Evolutionary conservation across 2,797 vertebrate species (phyloP), one percentile per base, ranked within the genome.

Genomic region (Microchirus variegatus): DNA sequence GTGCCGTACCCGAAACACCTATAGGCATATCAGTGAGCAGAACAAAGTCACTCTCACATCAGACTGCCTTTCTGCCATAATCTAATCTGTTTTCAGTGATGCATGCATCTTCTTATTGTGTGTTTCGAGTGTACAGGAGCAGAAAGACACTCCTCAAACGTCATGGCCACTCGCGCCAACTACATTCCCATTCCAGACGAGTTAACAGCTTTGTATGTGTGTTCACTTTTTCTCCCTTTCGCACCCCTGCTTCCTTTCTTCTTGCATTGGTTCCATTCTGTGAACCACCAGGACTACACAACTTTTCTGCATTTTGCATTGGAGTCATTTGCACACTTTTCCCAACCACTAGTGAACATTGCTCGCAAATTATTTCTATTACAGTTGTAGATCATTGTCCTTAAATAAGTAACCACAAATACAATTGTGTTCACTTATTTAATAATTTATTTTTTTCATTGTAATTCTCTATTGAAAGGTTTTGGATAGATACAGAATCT

Each of bases 201-300:
- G 10, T n/a, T 5, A 36, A 35, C 53, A 56, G 57, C 59, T 57
- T 40, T 41, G 18, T 57, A 55, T 79, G 53, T 57, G 11, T 63
- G 63, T 61, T 59, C 52, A 2, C 44, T 67, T 18, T 35, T 16
- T 59, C 26, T 41, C 40, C 18, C 60, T 38, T n/a, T 44, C 13
- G 18, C 31, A 10, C 8, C 0, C 40, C 12, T 42, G 2, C 18
- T 4, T 11, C 19, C 22, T 40, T 59, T 70, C 62, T 44, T 11
- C 44, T 59, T 80, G 50, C 73, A 72, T 77, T 76, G 59, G 74
- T 77, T 60, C 82, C 41, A 70, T 84, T 76, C 70, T 0, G 36
- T 84, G 84, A 87, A 77, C 78, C 70, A 43, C 73, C 69, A 77
- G 67, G 31, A 72, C 82, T 80, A 75, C 67, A 63, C 59, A 75